Evolutionary conservation across 1,140 invertebrate species (phyloP).

Genomic region (Colletes gigas): DNA sequence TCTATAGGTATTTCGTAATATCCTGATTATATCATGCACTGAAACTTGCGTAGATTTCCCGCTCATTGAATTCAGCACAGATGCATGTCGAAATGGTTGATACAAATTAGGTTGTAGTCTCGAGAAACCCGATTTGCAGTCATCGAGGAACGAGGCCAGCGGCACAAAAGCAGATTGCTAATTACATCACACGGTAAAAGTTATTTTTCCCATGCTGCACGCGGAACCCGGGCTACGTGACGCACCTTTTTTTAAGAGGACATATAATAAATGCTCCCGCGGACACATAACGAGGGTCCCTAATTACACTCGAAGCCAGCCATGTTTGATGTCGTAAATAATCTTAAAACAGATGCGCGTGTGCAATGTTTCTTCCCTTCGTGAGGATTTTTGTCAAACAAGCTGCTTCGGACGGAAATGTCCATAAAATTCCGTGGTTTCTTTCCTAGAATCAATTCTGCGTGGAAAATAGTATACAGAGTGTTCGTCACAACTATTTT

Average conservation of each 20-base stretch:
- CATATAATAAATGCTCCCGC: conserved; percentile 42
- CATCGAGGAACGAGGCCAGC: not conserved
- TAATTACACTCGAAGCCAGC: conserved; percentile 49
- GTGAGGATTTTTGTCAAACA: not conserved
- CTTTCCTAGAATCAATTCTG: too few species aligned
- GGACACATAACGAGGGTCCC: conserved; percentile 42
- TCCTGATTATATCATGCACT: too few species aligned
- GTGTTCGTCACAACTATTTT: too few species aligned
- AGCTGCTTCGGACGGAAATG: too few species aligned
- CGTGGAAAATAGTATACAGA: too few species aligned
- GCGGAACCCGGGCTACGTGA: conserved; percentile 21
- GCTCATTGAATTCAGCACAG: not conserved
- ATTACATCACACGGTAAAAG: conserved; percentile 28
- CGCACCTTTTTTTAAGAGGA: conserved; percentile 39
- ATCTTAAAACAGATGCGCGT: conserved; percentile 31
- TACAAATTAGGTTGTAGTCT: not conserved
- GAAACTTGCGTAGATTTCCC: not conserved
- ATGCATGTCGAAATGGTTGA: not conserved
- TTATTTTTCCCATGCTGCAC: conserved; percentile 36
- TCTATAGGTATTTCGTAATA: too few species aligned
- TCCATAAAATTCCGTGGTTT: too few species aligned
- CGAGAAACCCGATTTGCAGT: not conserved
- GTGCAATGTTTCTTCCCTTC: conserved; percentile 1
- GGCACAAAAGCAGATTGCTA: conserved; percentile 12
- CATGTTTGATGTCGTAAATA: conserved; percentile 46